These are phyloP conservation scores for Elachura formosa DNA, from an alignment of 2,113 vertebrate species.

Conservation along the genomic window DNA sequence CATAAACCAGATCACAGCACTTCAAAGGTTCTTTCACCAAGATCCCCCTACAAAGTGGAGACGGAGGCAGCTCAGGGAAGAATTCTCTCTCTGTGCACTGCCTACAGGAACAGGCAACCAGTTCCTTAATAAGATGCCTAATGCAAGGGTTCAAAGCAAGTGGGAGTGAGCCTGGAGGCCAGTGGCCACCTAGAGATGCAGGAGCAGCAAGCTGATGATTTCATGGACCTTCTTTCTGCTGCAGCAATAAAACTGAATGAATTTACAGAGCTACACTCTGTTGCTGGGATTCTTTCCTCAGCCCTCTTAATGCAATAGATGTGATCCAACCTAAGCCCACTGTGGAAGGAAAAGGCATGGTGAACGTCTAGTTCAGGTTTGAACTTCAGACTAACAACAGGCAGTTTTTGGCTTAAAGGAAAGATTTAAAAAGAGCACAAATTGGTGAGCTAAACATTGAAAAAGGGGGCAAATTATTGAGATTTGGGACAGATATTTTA, in stretches of 20 bases:
- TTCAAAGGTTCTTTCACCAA: neutral
- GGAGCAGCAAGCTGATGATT: neutral
- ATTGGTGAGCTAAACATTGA: neutral
- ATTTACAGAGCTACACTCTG: rapidly evolving
- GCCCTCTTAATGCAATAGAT: neutral
- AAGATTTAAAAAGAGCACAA: conserved; percentile 13
- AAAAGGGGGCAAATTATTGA: neutral
- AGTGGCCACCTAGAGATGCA: neutral
- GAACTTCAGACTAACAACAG: neutral
- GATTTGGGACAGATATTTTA: neutral
- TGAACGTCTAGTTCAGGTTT: neutral
- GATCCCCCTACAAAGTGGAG: neutral
- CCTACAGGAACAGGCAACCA: neutral
- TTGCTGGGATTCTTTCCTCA: neutral
- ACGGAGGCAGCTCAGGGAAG: neutral
- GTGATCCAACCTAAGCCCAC: neutral
- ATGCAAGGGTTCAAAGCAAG: neutral
- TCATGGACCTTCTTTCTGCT: neutral
- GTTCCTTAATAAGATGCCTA: neutral
- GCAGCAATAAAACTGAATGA: neutral
- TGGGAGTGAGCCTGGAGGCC: neutral
- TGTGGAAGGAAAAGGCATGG: neutral
- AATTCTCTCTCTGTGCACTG: neutral
- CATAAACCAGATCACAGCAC: neutral
- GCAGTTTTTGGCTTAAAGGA: neutral